These are phyloP conservation scores for Diarsia rubi DNA, from an alignment of 2,888 invertebrate species.

Conservation along the genomic window DNA sequence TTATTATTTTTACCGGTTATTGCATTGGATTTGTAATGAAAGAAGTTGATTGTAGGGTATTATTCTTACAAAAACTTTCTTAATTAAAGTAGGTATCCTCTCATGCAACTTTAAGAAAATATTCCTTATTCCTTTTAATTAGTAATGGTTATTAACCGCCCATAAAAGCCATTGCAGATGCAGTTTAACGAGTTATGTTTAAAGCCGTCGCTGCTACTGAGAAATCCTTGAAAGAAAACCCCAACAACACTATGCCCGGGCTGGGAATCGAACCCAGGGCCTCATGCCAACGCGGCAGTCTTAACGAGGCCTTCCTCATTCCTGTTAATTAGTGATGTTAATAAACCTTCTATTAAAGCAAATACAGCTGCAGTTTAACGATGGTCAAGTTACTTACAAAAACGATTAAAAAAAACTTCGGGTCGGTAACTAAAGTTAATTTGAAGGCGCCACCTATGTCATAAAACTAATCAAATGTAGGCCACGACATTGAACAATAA, in stretches of 20 bases:
- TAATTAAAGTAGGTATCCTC: background rate
- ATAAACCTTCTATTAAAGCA: background rate
- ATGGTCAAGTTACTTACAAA: background rate
- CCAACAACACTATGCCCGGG: no score
- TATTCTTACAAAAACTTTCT: background rate
- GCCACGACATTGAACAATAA: conserved; percentile 42
- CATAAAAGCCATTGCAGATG: background rate
- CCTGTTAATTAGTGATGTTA: background rate
- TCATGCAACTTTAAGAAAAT: background rate
- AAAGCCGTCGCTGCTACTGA: no score
- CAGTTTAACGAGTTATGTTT: background rate
- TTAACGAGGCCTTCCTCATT: background rate
- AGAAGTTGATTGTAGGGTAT: background rate
- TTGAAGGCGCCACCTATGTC: background rate
- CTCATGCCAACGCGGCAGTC: no score
- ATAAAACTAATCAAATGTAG: conserved; percentile 32
- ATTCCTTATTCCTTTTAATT: background rate
- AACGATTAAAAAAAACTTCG: background rate
- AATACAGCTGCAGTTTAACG: background rate
- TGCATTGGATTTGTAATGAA: background rate
- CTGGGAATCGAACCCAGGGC: no score
- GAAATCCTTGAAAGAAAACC: no score
- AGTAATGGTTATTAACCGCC: background rate
- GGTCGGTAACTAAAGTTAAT: background rate
- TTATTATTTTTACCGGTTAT: background rate